Percentiles rank a stretch among this genome's conserved stretches.
Evolutionary conservation across 92 coral and sea anemone genomes (phyloP).

Genomic region (Umimayanthus chanpuru): DNA sequence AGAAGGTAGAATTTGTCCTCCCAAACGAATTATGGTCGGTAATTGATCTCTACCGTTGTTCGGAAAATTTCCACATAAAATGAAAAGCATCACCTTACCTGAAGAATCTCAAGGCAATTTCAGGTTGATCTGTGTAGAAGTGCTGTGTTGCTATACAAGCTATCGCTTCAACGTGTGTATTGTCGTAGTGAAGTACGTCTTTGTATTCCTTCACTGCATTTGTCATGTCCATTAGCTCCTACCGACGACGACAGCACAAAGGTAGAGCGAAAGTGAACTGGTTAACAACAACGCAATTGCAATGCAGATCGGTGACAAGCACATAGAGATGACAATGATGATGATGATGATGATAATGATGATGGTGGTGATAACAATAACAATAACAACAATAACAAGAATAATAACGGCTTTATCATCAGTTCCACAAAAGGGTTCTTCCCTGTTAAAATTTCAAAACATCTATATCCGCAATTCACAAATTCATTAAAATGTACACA

Average conservation of each 20-base stretch:
- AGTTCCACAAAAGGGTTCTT: too few relatives aligned
- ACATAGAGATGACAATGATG: neutral
- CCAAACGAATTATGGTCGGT: too few relatives aligned
- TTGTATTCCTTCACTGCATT: conserved; percentile 89
- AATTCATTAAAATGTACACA: too few relatives aligned
- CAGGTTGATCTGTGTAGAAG: conserved; percentile 99
- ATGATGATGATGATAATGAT: neutral
- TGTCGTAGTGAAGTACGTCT: conserved; percentile 89
- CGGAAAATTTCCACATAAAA: too few relatives aligned
- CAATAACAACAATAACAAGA: too few relatives aligned
- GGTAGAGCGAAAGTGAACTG: neutral
- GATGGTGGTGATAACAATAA: too few relatives aligned
- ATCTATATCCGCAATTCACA: too few relatives aligned
- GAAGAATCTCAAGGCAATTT: conserved; percentile 90
- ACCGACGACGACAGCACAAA: conserved; percentile 47
- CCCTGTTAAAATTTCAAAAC: too few relatives aligned
- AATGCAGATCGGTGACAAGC: neutral
- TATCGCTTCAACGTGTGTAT: conserved; percentile 95
- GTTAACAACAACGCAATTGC: neutral
- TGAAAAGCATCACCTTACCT: conserved; percentile 52
- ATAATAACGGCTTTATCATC: too few relatives aligned
- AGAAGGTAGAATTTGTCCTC: too few relatives aligned
- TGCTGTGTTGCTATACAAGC: conserved; percentile 98
- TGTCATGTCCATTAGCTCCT: conserved; percentile 92
- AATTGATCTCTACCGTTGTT: too few relatives aligned